Percentiles rank a stretch among this genome's conserved stretches.
Conservation (phyloP, 2,797 vertebrate genomes). For the Tamandua tetradactyla region DNA sequence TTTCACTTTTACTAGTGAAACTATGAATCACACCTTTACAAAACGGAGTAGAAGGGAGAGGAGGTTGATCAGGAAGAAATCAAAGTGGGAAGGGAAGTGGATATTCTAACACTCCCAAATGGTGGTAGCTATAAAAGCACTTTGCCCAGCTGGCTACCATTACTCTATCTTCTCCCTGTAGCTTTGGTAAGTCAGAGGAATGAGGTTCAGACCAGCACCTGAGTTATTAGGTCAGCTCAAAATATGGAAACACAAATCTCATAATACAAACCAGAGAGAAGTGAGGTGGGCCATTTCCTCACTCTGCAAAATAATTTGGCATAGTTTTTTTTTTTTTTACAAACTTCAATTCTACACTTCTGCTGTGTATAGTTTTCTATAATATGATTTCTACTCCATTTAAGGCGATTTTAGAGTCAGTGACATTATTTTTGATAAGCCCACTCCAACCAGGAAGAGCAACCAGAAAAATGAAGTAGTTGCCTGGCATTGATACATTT, state of each 20-base stretch:
- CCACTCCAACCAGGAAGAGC: neutral
- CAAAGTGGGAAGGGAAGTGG: neutral
- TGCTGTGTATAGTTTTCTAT: neutral
- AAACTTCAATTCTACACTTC: neutral
- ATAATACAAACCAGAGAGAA: neutral
- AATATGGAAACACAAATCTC: constrained; percentile 16
- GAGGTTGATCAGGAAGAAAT: neutral
- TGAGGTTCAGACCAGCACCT: neutral
- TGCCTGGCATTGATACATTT: neutral
- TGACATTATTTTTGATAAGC: constrained; percentile 39
- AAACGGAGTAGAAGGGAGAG: neutral
- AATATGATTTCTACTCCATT: neutral
- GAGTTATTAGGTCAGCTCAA: neutral
- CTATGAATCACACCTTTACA: neutral
- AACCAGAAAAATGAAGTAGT: neutral
- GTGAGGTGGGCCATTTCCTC: neutral
- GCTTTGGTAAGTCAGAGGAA: neutral
- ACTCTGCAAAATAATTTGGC: constrained; percentile 26
- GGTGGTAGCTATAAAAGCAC: neutral
- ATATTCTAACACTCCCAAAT: constrained; percentile 17
- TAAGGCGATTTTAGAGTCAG: neutral
- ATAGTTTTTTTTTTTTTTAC: neutral
- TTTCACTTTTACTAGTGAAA: constrained; percentile 50
- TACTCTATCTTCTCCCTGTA: neutral
- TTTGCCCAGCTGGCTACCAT: neutral